phyloP scores from a whole-genome alignment of 2,888 invertebrate species.

The Cantharis flavilabris region DNA sequence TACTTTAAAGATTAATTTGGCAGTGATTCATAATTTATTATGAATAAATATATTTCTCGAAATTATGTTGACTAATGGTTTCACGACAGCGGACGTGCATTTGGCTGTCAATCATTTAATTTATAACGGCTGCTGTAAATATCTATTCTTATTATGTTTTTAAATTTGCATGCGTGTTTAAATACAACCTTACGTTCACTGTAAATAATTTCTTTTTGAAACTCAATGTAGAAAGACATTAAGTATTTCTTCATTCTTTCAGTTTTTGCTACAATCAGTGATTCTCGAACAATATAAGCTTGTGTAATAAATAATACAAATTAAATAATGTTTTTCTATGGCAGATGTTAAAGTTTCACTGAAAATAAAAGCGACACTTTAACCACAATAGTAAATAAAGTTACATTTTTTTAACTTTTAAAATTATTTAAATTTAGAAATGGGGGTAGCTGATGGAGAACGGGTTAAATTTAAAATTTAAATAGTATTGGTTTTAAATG shows the following conservation, averaged over 20 bases:
- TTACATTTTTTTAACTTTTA: no score
- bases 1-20: background rate
- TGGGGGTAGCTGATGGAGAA: no score
- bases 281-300: no score
- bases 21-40: background rate
- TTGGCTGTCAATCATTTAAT: constrained; percentile 31
- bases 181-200: constrained; percentile 4
- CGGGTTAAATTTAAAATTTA: no score
- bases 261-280: no score
- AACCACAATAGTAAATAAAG: no score
- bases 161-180: constrained; percentile 5
- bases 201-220: background rate
- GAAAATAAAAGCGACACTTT: no score
- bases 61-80: constrained; percentile 7
- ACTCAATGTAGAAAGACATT: background rate
- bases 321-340: no score
- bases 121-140: constrained; percentile 20
- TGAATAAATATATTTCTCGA: background rate
- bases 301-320: no score
- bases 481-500: no score
- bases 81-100: constrained; percentile 27
- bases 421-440: no score
- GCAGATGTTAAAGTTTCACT: no score
- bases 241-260: background rate
- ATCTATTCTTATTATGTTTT: constrained; percentile 8